These are phyloP conservation scores for Ericerus pela DNA, from an alignment of 1,140 invertebrate genomes.

Conservation along the genomic window DNA sequence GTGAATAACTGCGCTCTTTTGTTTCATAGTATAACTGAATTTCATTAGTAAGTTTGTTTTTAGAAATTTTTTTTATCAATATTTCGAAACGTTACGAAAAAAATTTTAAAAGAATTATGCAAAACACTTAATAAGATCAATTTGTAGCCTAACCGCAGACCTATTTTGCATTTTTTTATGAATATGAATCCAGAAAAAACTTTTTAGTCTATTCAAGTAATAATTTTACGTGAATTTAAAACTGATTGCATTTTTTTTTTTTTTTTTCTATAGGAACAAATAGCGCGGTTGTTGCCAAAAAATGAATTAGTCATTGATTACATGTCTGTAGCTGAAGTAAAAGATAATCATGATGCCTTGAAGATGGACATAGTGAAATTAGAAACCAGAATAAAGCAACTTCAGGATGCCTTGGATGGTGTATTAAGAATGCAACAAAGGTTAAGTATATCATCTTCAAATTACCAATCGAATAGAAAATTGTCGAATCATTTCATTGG, in stretches of 20 bases:
- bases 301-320: constrained; percentile 72
- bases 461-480: not conserved
- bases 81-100: no score
- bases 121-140: no score
- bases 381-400: constrained; percentile 67
- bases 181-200: not conserved
- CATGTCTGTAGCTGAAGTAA: constrained; percentile 53
- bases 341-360: constrained; percentile 58
- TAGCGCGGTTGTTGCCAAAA: constrained; percentile 44
- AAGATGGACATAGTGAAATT: constrained; percentile 65
- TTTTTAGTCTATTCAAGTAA: not conserved
- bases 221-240: not conserved
- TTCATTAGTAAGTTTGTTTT: no score
- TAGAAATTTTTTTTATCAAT: no score
- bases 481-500: not conserved
- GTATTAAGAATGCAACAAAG: constrained; percentile 72
- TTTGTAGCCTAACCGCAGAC: no score
- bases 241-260: not conserved
- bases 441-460: constrained; percentile 33
- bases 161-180: no score
- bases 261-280: constrained; percentile 22
- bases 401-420: constrained; percentile 70
- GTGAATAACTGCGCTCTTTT: no score
- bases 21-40: no score
- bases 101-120: no score